Conservation (phyloP, 2,797 vertebrate genomes). For the Carcharodon carcharias region DNA sequence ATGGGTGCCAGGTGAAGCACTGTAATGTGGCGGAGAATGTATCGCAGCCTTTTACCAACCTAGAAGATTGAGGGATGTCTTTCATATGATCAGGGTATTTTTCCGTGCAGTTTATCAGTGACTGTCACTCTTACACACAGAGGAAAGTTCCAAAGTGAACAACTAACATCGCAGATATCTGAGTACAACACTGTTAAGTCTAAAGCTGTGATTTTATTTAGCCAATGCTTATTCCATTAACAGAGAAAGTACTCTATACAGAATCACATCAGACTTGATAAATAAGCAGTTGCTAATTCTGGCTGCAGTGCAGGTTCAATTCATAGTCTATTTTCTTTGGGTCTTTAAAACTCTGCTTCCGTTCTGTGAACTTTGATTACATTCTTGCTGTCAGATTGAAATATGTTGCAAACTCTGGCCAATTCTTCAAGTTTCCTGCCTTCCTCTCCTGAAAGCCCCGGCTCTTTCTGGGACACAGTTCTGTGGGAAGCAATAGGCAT, state of each 20-base stretch:
- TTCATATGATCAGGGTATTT: not conserved
- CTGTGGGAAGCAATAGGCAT: not conserved
- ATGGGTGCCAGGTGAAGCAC: not conserved
- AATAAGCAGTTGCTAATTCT: not conserved
- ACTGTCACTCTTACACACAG: not conserved
- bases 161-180: not conserved
- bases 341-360: not conserved
- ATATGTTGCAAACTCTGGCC: no score
- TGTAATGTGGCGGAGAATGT: not conserved
- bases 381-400: not conserved
- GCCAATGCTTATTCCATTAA: not conserved
- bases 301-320: not conserved
- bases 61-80: not conserved
- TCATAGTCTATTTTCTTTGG: conserved; percentile 14
- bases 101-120: not conserved
- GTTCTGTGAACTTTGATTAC: not conserved
- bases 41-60: not conserved
- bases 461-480: not conserved
- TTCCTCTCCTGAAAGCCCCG: not conserved
- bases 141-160: not conserved
- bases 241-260: not conserved
- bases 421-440: not conserved
- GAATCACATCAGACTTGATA: not conserved
- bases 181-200: not conserved
- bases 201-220: conserved; percentile 7